These are phyloP conservation scores for Harpagoxenus sublaevis DNA, from an alignment of 2,888 invertebrate species.

Conservation along the genomic window DNA sequence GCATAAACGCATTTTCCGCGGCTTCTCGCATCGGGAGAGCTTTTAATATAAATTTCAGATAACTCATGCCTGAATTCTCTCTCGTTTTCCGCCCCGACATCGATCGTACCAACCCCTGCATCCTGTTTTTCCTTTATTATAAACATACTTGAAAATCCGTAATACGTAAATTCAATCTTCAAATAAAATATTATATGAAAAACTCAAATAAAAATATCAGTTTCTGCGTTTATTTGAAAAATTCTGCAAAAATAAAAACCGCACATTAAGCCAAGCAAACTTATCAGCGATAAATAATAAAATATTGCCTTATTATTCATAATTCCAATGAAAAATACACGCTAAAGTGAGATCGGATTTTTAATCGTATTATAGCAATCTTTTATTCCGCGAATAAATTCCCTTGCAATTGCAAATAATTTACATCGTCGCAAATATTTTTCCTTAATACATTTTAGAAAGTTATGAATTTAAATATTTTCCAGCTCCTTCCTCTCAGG, in stretches of 20 bases:
- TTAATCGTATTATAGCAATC: conserved; percentile 28
- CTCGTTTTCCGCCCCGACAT: conserved; percentile 39
- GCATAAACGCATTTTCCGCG: conserved; percentile 64
- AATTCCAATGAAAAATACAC: background rate
- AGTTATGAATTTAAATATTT: conserved; percentile 30
- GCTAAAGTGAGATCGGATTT: conserved; percentile 1
- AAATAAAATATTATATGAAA: background rate
- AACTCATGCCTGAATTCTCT: conserved; percentile 44
- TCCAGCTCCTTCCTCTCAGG: background rate
- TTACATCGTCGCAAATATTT: conserved; percentile 8
- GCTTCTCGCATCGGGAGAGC: conserved; percentile 30
- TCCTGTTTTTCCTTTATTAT: background rate
- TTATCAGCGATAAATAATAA: background rate
- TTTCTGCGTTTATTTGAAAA: conserved; percentile 5
- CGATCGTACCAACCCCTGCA: conserved; percentile 6
- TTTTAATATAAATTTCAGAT: conserved; percentile 52
- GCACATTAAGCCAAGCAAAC: background rate
- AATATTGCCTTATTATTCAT: background rate
- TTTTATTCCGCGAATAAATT: background rate
- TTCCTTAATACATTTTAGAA: conserved; percentile 28
- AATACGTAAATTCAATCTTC: conserved; percentile 8
- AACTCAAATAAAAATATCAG: background rate
- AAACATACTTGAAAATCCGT: background rate
- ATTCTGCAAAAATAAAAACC: background rate
- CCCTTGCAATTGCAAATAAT: background rate